Evolutionary conservation across 1,140 invertebrate genomes (phyloP), one percentile per base, ranked within the genome.

Genomic region (Meloidogyne exigua): DNA sequence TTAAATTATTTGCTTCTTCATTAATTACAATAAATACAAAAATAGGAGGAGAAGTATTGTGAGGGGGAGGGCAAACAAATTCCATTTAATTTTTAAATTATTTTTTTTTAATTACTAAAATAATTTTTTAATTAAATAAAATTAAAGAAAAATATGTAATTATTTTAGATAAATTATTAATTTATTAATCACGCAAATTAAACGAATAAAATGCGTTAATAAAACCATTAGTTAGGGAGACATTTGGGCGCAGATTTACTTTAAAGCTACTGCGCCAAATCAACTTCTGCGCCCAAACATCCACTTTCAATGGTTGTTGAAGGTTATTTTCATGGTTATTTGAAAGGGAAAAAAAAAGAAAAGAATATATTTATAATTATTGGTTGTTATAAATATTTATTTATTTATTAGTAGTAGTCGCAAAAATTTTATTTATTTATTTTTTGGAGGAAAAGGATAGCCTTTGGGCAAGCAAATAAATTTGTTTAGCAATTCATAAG

Each of bases 21-120:
- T 57, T 57, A 57, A 57, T 57, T 57, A 57, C 49, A 57, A 57
- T 57, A 57, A 57, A 57, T 57, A 57, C 49, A 57, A 57, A 57
- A 57, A 57, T 57, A 57, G 49, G 49, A 5, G 18, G 7, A n/a
- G 13, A 15, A n/a, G n/a, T 57, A 57, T 57, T 57, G n/a, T n/a
- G n/a, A n/a, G 18, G 49, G 18, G 49, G 49, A 57, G 49, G 18
- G 21, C 18, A 57, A 57, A n/a, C 9, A 57, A 57, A 57, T 57
- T 57, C 49, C 49, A 57, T 57, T 57, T 18, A 49, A 49, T 49
- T 57, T 57, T 57, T 57, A 57, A n/a, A n/a, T n/a, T n/a, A n/a
- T n/a, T n/a, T n/a, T n/a, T n/a, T 57, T n/a, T n/a, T 18, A 5
- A 18, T 49, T 18, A 44, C 3, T 44, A 32, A 32, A 32, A 32